Evolutionary conservation across 2,888 invertebrate genomes (phyloP).

Genomic region (Psylliodes chrysocephalus): DNA sequence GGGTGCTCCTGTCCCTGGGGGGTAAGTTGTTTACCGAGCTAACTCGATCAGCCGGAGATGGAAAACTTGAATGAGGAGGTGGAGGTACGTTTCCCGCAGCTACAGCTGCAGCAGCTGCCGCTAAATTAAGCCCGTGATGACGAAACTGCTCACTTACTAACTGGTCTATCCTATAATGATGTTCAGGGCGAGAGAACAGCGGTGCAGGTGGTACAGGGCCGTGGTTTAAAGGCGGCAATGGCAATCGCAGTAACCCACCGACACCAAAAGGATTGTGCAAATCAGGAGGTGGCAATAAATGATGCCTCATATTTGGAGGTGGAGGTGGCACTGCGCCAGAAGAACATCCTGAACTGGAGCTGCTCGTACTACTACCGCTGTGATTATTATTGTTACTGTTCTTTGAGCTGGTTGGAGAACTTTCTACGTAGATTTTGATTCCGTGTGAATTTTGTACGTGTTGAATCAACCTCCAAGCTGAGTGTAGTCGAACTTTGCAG

Average conservation of each 20-base stretch:
- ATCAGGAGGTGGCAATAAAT: conserved; percentile 77
- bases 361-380: conserved; percentile 64
- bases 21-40: conserved; percentile 67
- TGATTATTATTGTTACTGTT: conserved; percentile 69
- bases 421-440: conserved; percentile 89
- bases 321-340: conserved; percentile 69
- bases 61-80: conserved; percentile 68
- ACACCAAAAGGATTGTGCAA: conserved; percentile 81
- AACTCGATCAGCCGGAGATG: conserved; percentile 70
- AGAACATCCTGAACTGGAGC: conserved; percentile 67
- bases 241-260: conserved; percentile 78
- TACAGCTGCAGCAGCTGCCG: conserved; percentile 78
- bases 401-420: conserved; percentile 61
- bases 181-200: conserved; percentile 81
- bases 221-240: conserved; percentile 76
- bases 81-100: conserved; percentile 73
- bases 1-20: conserved; percentile 65
- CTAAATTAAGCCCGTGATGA: conserved; percentile 80
- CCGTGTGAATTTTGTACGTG: conserved; percentile 96
- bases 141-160: conserved; percentile 85
- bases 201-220: conserved; percentile 79
- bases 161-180: conserved; percentile 86
- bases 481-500: conserved; percentile 89
- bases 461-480: conserved; percentile 95
- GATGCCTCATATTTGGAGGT: conserved; percentile 74